phyloP scores from a whole-genome alignment of 2,888 invertebrate species.

The Steinernema scapterisci region DNA sequence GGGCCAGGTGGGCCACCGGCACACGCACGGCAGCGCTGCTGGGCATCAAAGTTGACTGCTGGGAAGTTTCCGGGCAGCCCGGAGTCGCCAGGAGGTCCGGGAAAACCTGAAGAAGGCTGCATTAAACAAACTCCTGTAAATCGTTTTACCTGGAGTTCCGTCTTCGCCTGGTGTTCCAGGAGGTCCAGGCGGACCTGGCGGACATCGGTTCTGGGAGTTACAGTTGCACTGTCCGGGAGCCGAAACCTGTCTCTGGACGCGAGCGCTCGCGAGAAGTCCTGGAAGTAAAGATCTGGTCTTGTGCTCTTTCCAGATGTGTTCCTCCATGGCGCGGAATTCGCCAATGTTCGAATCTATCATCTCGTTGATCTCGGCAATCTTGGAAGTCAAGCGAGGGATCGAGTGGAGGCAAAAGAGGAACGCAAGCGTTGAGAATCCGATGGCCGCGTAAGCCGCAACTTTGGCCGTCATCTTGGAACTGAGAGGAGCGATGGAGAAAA shows the following conservation, averaged over 20 bases:
- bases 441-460: constrained; percentile 13
- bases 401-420: constrained; percentile 17
- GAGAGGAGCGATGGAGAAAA: not conserved
- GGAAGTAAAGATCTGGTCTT: not conserved
- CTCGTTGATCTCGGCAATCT: constrained; percentile 1
- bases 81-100: not conserved
- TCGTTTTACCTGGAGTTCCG: not conserved
- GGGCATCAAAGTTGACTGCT: not conserved
- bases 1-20: constrained; percentile 21
- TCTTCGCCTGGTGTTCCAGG: not conserved
- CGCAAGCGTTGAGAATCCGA: not conserved
- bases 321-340: constrained; percentile 7
- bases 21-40: not conserved
- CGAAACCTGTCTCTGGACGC: not conserved
- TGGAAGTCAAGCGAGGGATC: not conserved
- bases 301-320: constrained; percentile 10
- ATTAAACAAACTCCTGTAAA: not conserved
- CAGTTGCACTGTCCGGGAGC: constrained; percentile 17
- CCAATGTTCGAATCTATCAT: not conserved
- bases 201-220: constrained; percentile 19
- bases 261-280: not conserved
- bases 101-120: not conserved
- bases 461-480: constrained; percentile 16
- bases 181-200: not conserved
- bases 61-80: constrained; percentile 20